A percentile compares a stretch with the other conserved stretches of the same genome.
Evolutionary conservation across 2,113 vertebrate species (phyloP).

Genomic region (Gnathonemus longibarbis): DNA sequence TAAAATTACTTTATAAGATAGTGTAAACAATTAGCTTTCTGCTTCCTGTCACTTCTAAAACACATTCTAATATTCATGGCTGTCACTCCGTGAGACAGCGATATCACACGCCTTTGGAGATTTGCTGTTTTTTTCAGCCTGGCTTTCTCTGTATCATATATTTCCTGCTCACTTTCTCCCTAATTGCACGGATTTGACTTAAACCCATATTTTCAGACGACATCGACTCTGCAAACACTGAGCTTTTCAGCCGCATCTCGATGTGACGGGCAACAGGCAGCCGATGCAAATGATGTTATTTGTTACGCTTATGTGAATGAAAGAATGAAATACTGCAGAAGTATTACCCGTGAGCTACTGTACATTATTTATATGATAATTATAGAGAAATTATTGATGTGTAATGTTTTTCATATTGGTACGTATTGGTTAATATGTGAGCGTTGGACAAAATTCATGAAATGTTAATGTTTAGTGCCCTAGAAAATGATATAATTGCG

Average conservation of each 20-base stretch:
- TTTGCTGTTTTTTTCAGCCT: neutral
- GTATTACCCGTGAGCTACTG: neutral
- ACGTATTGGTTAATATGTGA: neutral
- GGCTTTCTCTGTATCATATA: neutral
- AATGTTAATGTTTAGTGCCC: neutral
- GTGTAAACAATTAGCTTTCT: neutral
- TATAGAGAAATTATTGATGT: slow-evolving; percentile 3
- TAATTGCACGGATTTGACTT: neutral
- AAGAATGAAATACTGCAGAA: neutral
- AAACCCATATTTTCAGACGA: neutral
- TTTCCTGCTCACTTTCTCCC: neutral
- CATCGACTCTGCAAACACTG: neutral
- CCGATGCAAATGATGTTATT: neutral
- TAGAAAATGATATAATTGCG: neutral
- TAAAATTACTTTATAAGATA: neutral
- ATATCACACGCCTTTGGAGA: neutral
- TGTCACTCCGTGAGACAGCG: neutral
- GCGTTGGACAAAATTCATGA: neutral
- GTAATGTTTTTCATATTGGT: neutral
- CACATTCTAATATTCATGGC: neutral
- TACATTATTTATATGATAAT: neutral
- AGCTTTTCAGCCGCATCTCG: neutral
- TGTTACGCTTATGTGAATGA: neutral
- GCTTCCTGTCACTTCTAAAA: neutral
- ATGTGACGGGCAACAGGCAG: neutral